Evolutionary conservation across 2,888 invertebrate genomes (phyloP).

Genomic region (Drosophila antonietae): DNA sequence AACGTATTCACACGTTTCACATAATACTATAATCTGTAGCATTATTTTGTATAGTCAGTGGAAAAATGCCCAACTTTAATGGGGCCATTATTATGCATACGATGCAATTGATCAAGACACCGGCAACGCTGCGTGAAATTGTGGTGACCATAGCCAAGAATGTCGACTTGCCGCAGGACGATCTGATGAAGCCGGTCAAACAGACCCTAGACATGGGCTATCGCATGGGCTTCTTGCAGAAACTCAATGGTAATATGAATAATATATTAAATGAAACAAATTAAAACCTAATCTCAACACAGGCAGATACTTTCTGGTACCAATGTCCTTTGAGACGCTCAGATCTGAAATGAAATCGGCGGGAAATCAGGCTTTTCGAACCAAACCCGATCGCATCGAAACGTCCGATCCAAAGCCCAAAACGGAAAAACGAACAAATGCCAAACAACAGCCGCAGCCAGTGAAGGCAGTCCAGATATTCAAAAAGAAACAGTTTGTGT

Average conservation of each 20-base stretch:
- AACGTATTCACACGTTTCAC: constrained; percentile 4
- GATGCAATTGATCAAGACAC: constrained; percentile 54
- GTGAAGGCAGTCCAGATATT: neutral
- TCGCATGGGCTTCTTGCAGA: constrained; percentile 58
- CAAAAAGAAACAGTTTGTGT: constrained; percentile 3
- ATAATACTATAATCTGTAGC: neutral
- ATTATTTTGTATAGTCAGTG: neutral
- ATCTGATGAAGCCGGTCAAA: constrained; percentile 54
- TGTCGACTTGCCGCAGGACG: constrained; percentile 50
- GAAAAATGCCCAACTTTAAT: constrained; percentile 62
- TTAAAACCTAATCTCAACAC: neutral
- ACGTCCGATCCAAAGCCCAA: constrained; percentile 13
- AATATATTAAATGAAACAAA: too few relatives aligned
- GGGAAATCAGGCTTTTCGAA: neutral
- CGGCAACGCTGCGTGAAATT: constrained; percentile 63
- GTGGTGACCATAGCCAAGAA: constrained; percentile 54
- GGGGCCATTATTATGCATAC: constrained; percentile 69
- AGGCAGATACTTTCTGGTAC: constrained; percentile 60
- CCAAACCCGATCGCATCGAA: neutral
- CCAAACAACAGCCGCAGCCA: constrained; percentile 12
- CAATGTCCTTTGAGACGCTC: constrained; percentile 51
- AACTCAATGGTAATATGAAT: constrained; percentile 50
- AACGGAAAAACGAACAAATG: constrained; percentile 3
- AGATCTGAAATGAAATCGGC: constrained; percentile 34
- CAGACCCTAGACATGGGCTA: constrained; percentile 61